Conservation (phyloP, 2,113 vertebrate species). For the Muntiacus muntjak region DNA sequence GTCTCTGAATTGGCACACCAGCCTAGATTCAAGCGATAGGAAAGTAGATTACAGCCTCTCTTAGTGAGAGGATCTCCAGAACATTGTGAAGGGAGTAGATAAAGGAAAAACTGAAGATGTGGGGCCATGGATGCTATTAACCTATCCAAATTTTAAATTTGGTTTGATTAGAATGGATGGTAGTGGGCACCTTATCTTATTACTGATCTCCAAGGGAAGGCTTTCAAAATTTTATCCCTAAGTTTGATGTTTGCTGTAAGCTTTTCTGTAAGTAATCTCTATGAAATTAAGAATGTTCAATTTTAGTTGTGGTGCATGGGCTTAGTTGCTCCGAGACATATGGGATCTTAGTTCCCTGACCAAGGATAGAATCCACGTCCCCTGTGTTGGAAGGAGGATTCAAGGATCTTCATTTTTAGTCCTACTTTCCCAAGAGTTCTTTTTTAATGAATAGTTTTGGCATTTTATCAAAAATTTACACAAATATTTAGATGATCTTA, state of each 20-base stretch:
- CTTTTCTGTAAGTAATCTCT: not conserved
- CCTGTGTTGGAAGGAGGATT: not conserved
- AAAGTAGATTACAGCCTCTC: not conserved
- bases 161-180: not conserved
- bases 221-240: not conserved
- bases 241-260: not conserved
- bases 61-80: not conserved
- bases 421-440: not conserved
- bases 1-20: not conserved
- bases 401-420: not conserved
- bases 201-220: not conserved
- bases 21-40: not conserved
- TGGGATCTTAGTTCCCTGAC: not conserved
- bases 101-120: not conserved
- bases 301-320: not conserved
- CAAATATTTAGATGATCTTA: not conserved
- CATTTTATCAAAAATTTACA: not conserved
- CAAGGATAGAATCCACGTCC: not conserved
- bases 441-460: not conserved
- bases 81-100: not conserved
- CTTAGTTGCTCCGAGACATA: not conserved
- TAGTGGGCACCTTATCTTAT: not conserved
- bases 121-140: not conserved
- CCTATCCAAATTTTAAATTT: not conserved
- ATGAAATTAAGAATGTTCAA: not conserved